Base-by-base conservation (phyloP, 2,888 invertebrate species). In the Odontocerum albicorne region DNA sequence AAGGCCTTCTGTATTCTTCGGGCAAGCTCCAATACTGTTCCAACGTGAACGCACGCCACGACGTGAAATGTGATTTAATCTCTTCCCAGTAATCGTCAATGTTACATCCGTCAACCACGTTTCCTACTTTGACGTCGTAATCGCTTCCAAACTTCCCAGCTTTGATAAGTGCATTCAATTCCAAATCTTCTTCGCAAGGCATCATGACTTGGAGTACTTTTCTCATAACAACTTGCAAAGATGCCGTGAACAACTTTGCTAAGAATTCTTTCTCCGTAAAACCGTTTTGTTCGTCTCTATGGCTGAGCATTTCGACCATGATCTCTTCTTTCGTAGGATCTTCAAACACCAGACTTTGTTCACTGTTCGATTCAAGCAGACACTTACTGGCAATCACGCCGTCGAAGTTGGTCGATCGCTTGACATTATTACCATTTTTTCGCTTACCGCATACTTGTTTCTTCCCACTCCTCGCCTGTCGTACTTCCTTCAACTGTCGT, bases 401-500 rank as follows among this genome's bases (percentile, higher is more conserved):
- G 4, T 40, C 39, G 12, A 16, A 17, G 13, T 4, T 31, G 8
- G 12, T 27, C 8, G n/a, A n/a, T n/a, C n/a, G n/a, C n/a, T n/a
- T n/a, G n/a, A n/a, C n/a, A n/a, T n/a, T n/a, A n/a, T 32, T 40
- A 19, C 38, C 33, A 21, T 35, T 53, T 35, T 46, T 53, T 16
- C 53, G 17, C 17, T 53, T 53, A 6, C 53, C 53, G 21, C 53
- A 46, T 13, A 39, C 27, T 13, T 49, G 49, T 19, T 45, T 52
- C 21, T 43, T 43, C 6, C 15, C 20, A 2, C 17, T 32, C 4
- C 20, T 16, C 2, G 57, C 64, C 73, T 3, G 75, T 57, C 76
- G 75, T 1, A 77, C 57, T 62, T 78, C 77, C 1, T 77, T 66
- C 4, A 78, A 75, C 49, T 78, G 77, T 66, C 72, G 76, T 2